phyloP scores from a whole-genome alignment of 2,797 vertebrate species.

The Ibycter americanus region DNA sequence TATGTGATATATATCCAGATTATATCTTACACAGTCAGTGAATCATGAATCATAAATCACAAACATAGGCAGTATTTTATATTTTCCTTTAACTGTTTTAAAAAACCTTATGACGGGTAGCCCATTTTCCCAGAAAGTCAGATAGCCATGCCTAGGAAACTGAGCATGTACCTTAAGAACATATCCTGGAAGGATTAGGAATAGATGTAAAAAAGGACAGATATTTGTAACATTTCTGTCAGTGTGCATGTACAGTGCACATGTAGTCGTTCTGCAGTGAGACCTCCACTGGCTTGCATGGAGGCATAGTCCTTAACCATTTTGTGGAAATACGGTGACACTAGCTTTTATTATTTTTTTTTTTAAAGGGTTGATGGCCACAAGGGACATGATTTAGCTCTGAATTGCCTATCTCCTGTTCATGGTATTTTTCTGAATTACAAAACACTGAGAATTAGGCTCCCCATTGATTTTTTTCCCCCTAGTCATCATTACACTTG shows the following conservation, averaged over 20 bases:
- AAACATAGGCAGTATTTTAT: not conserved
- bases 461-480: not conserved
- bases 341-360: too few species aligned
- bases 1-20: not conserved
- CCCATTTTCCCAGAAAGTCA: not conserved
- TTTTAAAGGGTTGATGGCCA: not conserved
- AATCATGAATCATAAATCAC: not conserved
- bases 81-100: not conserved
- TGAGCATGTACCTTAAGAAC: not conserved
- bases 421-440: not conserved
- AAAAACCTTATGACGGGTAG: rapidly evolving
- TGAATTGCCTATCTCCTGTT: not conserved
- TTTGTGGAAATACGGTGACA: not conserved
- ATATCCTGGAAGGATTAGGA: not conserved
- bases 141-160: not conserved
- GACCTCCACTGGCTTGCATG: not conserved
- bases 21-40: not conserved
- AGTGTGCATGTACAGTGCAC: not conserved
- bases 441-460: not conserved
- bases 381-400: not conserved
- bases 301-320: not conserved
- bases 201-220: not conserved
- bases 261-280: not conserved
- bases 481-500: not conserved
- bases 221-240: not conserved